Conservation (phyloP, 2,888 invertebrate genomes). For the Resseliella maxima region DNA sequence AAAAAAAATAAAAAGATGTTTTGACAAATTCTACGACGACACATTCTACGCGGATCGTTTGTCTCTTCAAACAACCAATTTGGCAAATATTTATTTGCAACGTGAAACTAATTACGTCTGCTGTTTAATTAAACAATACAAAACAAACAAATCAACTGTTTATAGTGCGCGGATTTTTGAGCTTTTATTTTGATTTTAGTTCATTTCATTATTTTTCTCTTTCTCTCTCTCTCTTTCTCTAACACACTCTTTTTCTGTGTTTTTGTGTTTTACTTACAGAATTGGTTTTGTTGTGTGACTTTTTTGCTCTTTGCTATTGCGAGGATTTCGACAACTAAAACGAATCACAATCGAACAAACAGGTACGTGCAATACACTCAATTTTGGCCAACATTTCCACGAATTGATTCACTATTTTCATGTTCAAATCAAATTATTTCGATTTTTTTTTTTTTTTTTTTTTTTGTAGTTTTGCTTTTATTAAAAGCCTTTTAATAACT, state of each 20-base stretch:
- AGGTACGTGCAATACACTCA: too few relatives aligned
- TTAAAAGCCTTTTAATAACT: too few relatives aligned
- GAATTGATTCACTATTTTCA: too few relatives aligned
- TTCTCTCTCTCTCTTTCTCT: neutral
- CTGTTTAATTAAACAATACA: neutral
- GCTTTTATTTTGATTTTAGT: slow-evolving; percentile 1
- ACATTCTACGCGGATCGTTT: neutral
- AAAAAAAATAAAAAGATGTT: neutral
- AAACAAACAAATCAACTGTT: neutral
- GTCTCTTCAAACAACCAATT: neutral
- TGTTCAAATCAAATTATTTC: neutral
- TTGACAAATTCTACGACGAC: neutral
- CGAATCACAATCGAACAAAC: too few relatives aligned
- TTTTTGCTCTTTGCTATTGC: too few relatives aligned
- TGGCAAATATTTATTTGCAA: neutral
- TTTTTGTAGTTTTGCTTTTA: too few relatives aligned
- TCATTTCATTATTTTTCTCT: neutral
- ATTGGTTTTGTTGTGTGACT: too few relatives aligned
- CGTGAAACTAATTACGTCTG: neutral
- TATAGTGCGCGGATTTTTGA: neutral
- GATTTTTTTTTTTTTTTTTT: too few relatives aligned
- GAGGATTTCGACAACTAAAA: too few relatives aligned
- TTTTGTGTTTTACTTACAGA: slow-evolving; percentile 8
- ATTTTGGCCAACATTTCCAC: too few relatives aligned
- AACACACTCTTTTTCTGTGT: neutral